These are phyloP conservation scores for Ophion costatus DNA, from an alignment of 2,888 invertebrate genomes.

Conservation along the genomic window DNA sequence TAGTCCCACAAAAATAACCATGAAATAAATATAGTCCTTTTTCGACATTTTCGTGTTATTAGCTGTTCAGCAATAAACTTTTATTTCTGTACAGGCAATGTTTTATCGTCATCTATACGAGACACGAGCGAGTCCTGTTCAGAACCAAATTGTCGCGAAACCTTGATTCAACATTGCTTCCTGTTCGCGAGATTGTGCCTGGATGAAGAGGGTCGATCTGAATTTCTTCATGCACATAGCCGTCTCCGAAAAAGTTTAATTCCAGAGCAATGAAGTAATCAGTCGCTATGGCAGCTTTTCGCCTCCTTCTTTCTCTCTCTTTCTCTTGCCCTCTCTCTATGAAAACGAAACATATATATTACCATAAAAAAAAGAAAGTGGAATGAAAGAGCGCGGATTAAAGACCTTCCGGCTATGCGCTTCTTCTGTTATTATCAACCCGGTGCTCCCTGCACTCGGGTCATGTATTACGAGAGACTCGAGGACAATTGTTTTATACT, in stretches of 20 bases:
- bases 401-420: constrained; percentile 36
- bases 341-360: neutral
- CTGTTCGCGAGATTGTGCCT: neutral
- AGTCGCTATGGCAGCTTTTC: neutral
- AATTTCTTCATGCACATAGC: neutral
- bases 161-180: neutral
- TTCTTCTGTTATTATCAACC: constrained; percentile 43
- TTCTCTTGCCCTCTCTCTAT: neutral
- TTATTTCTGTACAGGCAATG: no score
- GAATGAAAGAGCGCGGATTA: constrained; percentile 24
- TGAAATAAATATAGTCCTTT: no score
- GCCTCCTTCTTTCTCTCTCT: neutral
- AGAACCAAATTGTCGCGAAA: no score
- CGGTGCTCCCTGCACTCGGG: constrained; percentile 2
- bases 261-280: constrained; percentile 11
- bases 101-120: no score
- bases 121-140: no score
- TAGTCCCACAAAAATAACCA: no score
- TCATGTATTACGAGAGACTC: neutral
- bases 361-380: constrained; percentile 9
- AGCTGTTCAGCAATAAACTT: no score
- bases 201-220: neutral
- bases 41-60: no score
- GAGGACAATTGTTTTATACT: constrained; percentile 25
- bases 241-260: neutral